phyloP scores from a whole-genome alignment of 2,113 vertebrate genomes.

The Zosterops pallidus region DNA sequence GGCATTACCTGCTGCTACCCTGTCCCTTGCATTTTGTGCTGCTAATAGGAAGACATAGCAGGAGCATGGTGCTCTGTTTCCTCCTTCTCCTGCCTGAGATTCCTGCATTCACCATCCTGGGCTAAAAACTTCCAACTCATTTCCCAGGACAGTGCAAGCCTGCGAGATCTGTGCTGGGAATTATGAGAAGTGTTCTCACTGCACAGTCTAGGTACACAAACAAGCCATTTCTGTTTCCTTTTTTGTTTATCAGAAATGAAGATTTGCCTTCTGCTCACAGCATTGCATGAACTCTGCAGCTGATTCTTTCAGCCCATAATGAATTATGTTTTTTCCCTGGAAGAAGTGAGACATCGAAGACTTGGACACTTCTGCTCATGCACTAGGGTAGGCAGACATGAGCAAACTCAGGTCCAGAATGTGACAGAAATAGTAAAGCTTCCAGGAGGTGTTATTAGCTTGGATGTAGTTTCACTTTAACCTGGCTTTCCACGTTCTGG shows the following conservation, averaged over 20 bases:
- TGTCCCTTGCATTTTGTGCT: not conserved
- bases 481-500: not conserved
- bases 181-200: not conserved
- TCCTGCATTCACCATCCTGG: not conserved
- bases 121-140: not conserved
- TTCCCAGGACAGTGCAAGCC: not conserved
- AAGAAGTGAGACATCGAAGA: not conserved
- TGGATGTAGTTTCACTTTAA: not conserved
- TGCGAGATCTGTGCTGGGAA: accelerated
- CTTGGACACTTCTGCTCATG: not conserved
- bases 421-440: not conserved
- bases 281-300: not conserved
- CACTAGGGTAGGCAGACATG: not conserved
- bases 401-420: not conserved
- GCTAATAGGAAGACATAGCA: accelerated
- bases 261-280: not conserved
- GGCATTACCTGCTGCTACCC: not conserved
- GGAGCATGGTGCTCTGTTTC: accelerated
- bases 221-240: not conserved
- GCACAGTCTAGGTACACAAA: accelerated
- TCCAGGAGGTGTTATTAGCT: not conserved
- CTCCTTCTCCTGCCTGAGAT: not conserved
- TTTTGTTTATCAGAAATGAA: not conserved
- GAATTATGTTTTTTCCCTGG: not conserved
- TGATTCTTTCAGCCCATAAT: not conserved